Conservation (phyloP, 2,797 vertebrate species). For the Takifugu ocellatus region DNA sequence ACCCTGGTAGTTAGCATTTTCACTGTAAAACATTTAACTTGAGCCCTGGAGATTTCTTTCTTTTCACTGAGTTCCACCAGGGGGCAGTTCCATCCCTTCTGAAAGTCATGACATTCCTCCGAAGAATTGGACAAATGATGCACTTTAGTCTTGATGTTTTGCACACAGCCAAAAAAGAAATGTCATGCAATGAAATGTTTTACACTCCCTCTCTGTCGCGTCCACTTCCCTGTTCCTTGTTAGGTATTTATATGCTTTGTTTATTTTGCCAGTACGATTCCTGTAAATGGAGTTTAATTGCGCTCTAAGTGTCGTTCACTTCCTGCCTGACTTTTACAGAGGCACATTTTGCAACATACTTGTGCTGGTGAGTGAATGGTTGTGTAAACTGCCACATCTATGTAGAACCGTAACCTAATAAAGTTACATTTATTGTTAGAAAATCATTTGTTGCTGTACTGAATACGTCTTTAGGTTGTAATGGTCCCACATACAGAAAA, state of each 20-base stretch:
- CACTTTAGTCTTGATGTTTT: too few species aligned
- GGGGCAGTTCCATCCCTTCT: too few species aligned
- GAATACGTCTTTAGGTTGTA: too few species aligned
- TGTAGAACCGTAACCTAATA: slow-evolving; percentile 50
- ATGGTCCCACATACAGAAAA: too few species aligned
- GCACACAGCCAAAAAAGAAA: too few species aligned
- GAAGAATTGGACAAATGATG: too few species aligned
- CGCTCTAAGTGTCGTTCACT: slow-evolving; percentile 14
- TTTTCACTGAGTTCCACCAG: too few species aligned
- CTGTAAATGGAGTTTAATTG: slow-evolving; percentile 16
- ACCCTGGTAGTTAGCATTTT: too few species aligned
- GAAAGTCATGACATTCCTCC: too few species aligned
- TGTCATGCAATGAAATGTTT: slow-evolving; percentile 4
- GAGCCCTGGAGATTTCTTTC: too few species aligned
- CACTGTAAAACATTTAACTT: too few species aligned
- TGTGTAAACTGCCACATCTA: slow-evolving; percentile 43
- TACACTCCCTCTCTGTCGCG: slow-evolving; percentile 21
- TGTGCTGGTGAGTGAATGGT: slow-evolving; percentile 34
- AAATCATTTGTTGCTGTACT: neutral
- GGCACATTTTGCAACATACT: slow-evolving; percentile 19
- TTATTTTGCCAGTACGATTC: slow-evolving; percentile 24
- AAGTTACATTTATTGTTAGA: slow-evolving; percentile 51
- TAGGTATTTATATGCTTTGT: slow-evolving; percentile 25
- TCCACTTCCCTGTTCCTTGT: slow-evolving; percentile 19
- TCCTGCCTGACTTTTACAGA: slow-evolving; percentile 25